phyloP scores from a whole-genome alignment of 1,140 invertebrate genomes.

The Caenorhabditis briggsae region DNA sequence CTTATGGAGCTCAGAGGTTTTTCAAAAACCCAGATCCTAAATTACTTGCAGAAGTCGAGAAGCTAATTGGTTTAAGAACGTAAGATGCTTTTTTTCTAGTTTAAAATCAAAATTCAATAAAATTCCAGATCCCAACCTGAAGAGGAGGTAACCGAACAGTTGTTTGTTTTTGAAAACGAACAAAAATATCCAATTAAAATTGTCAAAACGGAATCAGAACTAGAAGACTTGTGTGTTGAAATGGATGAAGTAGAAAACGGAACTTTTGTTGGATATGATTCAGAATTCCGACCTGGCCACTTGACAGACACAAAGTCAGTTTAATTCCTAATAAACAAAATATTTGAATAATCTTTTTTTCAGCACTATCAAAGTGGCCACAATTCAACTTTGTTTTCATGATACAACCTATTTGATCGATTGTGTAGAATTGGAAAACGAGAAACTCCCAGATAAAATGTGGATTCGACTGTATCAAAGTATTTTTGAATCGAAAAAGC shows the following conservation, averaged over 20 bases:
- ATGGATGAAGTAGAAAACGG: not conserved
- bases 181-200: conserved; percentile 5
- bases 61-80: not conserved
- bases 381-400: conserved; percentile 11
- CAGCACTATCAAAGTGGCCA: not conserved
- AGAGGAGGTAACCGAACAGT: not conserved
- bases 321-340: not conserved
- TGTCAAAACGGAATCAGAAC: not conserved
- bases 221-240: not conserved
- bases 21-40: not conserved
- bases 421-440: not conserved
- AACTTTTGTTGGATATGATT: conserved; percentile 1
- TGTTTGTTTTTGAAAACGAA: not conserved
- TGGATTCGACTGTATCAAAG: not conserved
- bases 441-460: not conserved
- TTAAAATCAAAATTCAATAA: not conserved
- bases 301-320: not conserved
- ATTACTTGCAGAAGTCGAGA: not conserved
- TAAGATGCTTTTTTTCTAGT: not conserved
- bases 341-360: not conserved
- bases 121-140: not conserved
- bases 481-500: not conserved
- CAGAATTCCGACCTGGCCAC: not conserved
- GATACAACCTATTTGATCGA: not conserved
- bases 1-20: not conserved